phyloP scores from a whole-genome alignment of 2,888 invertebrate species.

The Ctena decussata region DNA sequence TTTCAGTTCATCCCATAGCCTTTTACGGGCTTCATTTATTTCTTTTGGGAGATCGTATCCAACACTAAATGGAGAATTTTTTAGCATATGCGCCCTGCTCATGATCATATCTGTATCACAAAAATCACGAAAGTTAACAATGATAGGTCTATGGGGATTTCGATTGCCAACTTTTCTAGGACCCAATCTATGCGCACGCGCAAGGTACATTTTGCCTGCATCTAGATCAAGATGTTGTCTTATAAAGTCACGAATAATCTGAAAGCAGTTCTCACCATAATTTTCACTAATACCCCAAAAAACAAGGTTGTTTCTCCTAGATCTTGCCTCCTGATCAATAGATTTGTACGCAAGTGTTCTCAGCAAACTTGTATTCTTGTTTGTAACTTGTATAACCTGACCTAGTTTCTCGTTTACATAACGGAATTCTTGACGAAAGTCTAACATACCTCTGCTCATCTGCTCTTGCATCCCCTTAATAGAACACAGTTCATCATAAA shows the following conservation, averaged over 20 bases:
- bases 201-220: background rate
- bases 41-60: constrained; percentile 25
- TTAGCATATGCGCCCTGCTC: constrained; percentile 24
- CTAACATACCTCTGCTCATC: background rate
- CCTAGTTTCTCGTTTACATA: background rate
- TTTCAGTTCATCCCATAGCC: constrained; percentile 15
- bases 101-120: constrained; percentile 24
- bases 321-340: background rate
- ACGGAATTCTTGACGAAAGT: background rate
- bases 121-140: constrained; percentile 23
- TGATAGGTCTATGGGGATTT: background rate
- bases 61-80: constrained; percentile 13
- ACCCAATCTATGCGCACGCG: background rate
- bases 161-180: background rate
- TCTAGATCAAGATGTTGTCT: background rate
- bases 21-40: constrained; percentile 13
- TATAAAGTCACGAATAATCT: background rate
- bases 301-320: background rate
- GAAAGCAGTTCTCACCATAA: background rate
- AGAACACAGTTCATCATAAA: background rate
- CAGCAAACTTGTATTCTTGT: background rate
- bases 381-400: background rate
- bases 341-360: background rate
- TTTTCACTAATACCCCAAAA: background rate
- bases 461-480: background rate